Percentiles rank a stretch among this genome's conserved stretches.
These are phyloP conservation scores for Halisarca cf. caerulea DNA, from an alignment of 37 sponge, comb jelly and placozoan genomes.

Conservation along the genomic window DNA sequence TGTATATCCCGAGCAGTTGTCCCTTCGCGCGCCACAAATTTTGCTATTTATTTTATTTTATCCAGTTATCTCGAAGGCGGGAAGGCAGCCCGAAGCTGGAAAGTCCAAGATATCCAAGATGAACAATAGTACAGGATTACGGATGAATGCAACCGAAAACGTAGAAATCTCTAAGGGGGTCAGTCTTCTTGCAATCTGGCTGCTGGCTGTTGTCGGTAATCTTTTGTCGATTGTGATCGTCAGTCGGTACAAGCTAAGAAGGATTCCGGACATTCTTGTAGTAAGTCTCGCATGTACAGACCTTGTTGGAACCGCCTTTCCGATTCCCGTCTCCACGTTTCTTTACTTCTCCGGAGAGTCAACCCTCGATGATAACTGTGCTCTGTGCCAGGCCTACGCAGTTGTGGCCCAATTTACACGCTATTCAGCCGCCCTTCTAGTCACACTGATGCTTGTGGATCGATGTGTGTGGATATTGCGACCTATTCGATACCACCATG, in stretches of 20 bases:
- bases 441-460: constrained; percentile 68
- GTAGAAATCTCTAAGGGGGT: constrained; percentile 35
- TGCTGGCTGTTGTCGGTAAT: constrained; percentile 59
- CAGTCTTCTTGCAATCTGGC: constrained; percentile 28
- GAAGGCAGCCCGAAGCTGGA: too few species aligned
- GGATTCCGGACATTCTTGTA: constrained; percentile 74
- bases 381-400: constrained; percentile 33
- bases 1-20: too few species aligned
- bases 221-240: constrained; percentile 49
- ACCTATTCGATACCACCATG: constrained; percentile 68
- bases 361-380: neutral
- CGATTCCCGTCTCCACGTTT: constrained; percentile 43
- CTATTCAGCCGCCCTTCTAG: constrained; percentile 58
- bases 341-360: constrained; percentile 31
- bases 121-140: too few species aligned
- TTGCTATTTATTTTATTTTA: too few species aligned
- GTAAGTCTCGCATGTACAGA: constrained; percentile 68
- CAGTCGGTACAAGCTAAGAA: constrained; percentile 50
- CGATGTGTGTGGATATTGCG: constrained; percentile 69
- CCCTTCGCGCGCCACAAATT: too few species aligned
- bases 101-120: too few species aligned
- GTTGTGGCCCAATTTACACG: constrained; percentile 60
- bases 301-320: constrained; percentile 53
- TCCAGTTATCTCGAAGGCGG: too few species aligned
- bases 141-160: too few species aligned